phyloP scores from a whole-genome alignment of 2,113 vertebrate genomes.

The Urocolius indicus region DNA sequence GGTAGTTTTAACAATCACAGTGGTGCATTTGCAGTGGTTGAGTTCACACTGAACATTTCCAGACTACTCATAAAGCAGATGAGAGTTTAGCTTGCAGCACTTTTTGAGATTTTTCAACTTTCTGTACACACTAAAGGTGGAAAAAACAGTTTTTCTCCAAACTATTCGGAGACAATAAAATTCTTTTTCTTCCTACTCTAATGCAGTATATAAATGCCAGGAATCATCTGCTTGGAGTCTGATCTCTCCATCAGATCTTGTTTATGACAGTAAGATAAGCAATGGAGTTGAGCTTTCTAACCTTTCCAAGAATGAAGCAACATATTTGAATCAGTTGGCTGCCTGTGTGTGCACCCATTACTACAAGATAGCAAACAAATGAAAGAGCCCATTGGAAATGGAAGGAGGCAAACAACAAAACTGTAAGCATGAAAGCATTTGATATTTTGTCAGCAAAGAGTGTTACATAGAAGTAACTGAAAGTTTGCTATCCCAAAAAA shows the following conservation, averaged over 20 bases:
- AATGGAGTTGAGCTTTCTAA: background rate
- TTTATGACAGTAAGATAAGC: background rate
- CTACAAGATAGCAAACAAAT: background rate
- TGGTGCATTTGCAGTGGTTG: background rate
- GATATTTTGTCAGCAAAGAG: background rate
- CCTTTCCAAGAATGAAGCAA: background rate
- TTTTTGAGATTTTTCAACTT: background rate
- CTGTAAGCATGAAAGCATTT: accelerated
- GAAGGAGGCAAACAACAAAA: background rate
- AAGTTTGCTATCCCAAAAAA: background rate
- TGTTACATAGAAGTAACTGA: accelerated
- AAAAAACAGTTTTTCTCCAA: background rate
- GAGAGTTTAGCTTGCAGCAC: background rate
- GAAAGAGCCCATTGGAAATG: background rate
- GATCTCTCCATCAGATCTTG: background rate
- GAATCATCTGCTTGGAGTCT: background rate
- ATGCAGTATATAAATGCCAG: background rate
- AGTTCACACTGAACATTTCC: background rate
- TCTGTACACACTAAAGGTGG: background rate
- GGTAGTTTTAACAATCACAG: background rate
- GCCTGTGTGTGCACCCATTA: background rate
- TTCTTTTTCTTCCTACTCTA: background rate
- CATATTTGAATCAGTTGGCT: background rate
- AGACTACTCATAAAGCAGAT: background rate
- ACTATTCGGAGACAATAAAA: background rate